These are phyloP conservation scores for Paguma larvata DNA, from an alignment of 2,797 vertebrate species.

Conservation along the genomic window DNA sequence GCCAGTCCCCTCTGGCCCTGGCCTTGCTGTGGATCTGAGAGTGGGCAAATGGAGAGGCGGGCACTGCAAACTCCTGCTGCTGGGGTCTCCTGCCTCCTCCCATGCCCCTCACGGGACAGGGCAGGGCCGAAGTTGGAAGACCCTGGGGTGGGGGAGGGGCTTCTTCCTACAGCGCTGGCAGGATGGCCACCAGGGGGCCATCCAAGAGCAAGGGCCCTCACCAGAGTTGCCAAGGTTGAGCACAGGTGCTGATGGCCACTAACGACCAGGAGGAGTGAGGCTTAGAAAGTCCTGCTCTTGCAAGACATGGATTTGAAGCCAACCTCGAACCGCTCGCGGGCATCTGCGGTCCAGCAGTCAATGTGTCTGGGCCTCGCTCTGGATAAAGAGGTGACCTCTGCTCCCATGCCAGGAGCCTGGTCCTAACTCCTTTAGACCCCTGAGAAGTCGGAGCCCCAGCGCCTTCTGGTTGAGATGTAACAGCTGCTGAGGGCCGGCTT, in stretches of 20 bases:
- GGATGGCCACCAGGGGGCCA: neutral
- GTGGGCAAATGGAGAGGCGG: neutral
- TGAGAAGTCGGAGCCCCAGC: neutral
- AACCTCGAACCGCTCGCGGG: neutral
- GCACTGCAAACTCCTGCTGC: neutral
- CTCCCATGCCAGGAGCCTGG: neutral
- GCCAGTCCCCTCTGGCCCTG: neutral
- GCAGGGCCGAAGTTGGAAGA: neutral
- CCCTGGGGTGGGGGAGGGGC: neutral
- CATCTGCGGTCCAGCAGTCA: accelerated
- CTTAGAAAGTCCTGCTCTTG: neutral
- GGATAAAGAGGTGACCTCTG: neutral
- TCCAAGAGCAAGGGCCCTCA: neutral
- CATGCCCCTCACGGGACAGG: neutral
- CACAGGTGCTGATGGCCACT: neutral
- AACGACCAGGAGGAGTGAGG: neutral
- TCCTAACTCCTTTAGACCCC: no score
- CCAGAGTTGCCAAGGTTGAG: neutral
- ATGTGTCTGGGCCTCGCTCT: neutral
- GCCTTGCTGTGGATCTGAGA: neutral
- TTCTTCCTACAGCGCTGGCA: neutral
- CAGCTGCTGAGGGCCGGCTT: neutral
- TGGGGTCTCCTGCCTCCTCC: neutral
- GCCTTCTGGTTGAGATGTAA: accelerated
- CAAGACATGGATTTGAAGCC: neutral